Evolutionary conservation across 2,113 vertebrate genomes (phyloP), one percentile per base, ranked within the genome.

Genomic region (Murina feae): DNA sequence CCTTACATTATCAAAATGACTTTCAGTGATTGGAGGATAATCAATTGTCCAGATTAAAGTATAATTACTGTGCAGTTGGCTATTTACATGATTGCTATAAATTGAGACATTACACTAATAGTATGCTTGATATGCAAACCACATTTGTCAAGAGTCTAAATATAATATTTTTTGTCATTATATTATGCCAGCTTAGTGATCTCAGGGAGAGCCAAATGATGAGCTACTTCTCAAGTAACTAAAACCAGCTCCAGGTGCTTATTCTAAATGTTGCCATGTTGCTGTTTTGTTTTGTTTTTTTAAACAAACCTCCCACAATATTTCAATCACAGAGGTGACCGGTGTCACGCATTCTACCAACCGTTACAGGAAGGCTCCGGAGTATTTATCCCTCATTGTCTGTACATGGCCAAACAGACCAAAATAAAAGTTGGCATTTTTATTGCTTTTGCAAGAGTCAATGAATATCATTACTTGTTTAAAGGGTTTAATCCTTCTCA

Each of bases 71-170:
- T 37, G 21, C 18, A 85, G 88, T 76, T 87, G 8, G 17, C 93
- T 95, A 79, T 86, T 95, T 93, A 79, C n/a, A n/a, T 4, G 35
- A 58, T 80, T 89, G 65, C 66, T 89, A 58, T 84, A 90, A 96
- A 69, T 55, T 28, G 18, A 93, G 55, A 63, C 71, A 58, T 65
- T 66, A n/a, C 5, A 60, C 58, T 74, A 82, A 93, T 86, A 14
- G 66, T 65, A 30, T 69, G 37, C 28, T 93, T 95, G n/a, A 42
- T 74, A 74, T 58, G 30, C 30, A 91, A 85, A 49, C 10, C 72
- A 87, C 12, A 60, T 53, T 92, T 74, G 17, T 60, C 83, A 88
- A 79, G 35, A 81, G 14, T 66, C 63, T 66, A 66, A 89, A 89
- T 63, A 32, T 17, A 86, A 51, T 60, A 68, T 69, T 89, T 80